phyloP scores from a whole-genome alignment of 1,140 invertebrate species.

The Elysia chlorotica region DNA sequence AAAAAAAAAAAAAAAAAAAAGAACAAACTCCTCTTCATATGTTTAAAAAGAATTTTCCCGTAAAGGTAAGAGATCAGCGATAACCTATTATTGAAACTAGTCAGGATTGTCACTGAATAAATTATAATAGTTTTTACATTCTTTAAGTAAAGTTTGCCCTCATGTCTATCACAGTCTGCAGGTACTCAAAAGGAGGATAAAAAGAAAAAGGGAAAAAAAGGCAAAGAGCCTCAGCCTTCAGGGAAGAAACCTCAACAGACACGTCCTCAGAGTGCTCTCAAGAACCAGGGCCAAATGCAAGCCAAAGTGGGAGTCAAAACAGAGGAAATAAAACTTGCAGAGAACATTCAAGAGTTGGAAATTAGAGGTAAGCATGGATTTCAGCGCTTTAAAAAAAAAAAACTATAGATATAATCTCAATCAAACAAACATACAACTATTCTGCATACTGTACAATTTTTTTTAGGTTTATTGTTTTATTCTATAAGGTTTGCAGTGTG shows the following conservation, averaged over 20 bases:
- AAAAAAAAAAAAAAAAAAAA: not conserved
- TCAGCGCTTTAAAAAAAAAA: not conserved
- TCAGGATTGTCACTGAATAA: too few relatives aligned
- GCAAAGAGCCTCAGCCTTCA: conserved; percentile 30
- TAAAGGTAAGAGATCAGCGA: too few relatives aligned
- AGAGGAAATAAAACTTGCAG: not conserved
- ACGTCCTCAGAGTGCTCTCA: not conserved
- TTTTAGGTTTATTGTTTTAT: too few relatives aligned
- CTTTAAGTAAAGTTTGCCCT: too few relatives aligned
- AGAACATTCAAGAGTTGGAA: not conserved
- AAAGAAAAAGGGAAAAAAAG: conserved; percentile 53
- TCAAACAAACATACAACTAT: too few relatives aligned
- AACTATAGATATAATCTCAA: too few relatives aligned
- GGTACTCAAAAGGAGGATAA: conserved; percentile 48
- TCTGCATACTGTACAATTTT: too few relatives aligned
- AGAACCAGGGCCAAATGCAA: conserved; percentile 26
- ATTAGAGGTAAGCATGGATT: not conserved
- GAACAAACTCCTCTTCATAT: too few relatives aligned
- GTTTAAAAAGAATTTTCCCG: too few relatives aligned
- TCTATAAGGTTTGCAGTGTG: too few relatives aligned
- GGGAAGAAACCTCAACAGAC: conserved; percentile 9
- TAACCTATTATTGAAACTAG: too few relatives aligned
- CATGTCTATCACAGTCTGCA: conserved; percentile 50
- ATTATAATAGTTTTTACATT: too few relatives aligned
- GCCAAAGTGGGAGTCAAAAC: conserved; percentile 31